Evolutionary conservation across 2,888 invertebrate genomes (phyloP), one percentile per base, ranked within the genome.

Genomic region (Epinotia nisella): DNA sequence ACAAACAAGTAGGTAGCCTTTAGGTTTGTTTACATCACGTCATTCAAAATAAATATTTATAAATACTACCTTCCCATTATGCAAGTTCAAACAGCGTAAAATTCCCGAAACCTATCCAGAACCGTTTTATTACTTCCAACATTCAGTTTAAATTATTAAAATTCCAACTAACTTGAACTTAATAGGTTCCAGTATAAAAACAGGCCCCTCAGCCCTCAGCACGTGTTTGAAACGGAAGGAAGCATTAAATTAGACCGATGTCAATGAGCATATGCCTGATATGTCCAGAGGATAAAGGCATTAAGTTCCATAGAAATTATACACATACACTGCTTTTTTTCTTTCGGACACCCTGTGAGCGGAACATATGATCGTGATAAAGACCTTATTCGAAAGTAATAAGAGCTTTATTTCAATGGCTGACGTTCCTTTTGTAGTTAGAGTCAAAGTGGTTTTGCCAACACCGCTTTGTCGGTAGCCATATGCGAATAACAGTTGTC

Each of bases 181-280:
- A 56, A 62, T 64, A 62, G 41, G 29, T 61, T 39, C 53, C 9
- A 53, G 24, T 56, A 51, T 24, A 67, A 71, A 71, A 61, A 71
- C 79, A 77, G 65, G 3, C 78, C 82, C 80, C 82, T 58, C 71
- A 81, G 79, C 82, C 80, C 82, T 58, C 71, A 81, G 79, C 87
- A 87, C 87, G 87, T 87, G 87, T 79, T 79, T 59, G 45, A 45
- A 76, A 82, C 81, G 88, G 88, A 88, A 88, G 88, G 88, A 87
- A 87, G 81, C 81, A 79, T 81, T 87, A 83, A 86, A 84, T 85
- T 83, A 78, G 78, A 77, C 61, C 65, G 76, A 78, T 81, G 81
- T 81, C 83, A 83, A 81, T 82, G 83, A 79, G 82, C 83, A 71
- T 69, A 51, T 73, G 73, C 35, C 53, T 64, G 58, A 62, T 24